Conservation (phyloP, 2,797 vertebrate genomes). For the Brachyrhaphis roseni region DNA sequence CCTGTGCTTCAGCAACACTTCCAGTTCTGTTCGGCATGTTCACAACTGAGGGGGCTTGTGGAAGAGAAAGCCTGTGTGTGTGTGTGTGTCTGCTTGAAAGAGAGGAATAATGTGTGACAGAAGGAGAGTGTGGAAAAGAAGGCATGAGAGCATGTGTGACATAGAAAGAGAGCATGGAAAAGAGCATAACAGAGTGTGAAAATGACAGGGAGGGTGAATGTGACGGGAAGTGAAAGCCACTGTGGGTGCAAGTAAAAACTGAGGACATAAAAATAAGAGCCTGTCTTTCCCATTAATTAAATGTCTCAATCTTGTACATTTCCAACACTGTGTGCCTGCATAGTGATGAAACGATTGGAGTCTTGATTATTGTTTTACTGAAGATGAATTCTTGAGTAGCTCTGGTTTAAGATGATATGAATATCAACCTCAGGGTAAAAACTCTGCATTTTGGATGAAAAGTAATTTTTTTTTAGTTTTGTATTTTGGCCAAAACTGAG, state of each 20-base stretch:
- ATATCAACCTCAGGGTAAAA: background rate
- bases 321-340: background rate
- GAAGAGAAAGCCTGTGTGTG: conserved; percentile 23
- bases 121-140: conserved; percentile 62
- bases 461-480: background rate
- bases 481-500: conserved; percentile 5
- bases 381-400: conserved; percentile 3
- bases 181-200: conserved; percentile 72
- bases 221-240: conserved; percentile 37
- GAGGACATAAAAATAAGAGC: conserved; percentile 28
- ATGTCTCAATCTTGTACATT: conserved; percentile 20
- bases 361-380: conserved; percentile 3
- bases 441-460: conserved; percentile 13
- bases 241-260: conserved; percentile 22
- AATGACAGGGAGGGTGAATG: conserved; percentile 51
- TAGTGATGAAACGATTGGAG: background rate
- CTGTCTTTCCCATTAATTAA: conserved; percentile 46
- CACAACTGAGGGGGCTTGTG: conserved; percentile 52
- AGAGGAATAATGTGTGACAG: conserved; percentile 62
- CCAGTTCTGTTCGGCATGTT: conserved; percentile 61
- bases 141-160: conserved; percentile 48
- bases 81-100: conserved; percentile 29
- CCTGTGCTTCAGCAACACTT: conserved; percentile 50
- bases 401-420: conserved; percentile 7
- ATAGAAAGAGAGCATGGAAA: conserved; percentile 64